A percentile compares a stretch with the other conserved stretches of the same genome.
Conservation (phyloP, 2,797 vertebrate species). For the Furcifer pardalis region DNA sequence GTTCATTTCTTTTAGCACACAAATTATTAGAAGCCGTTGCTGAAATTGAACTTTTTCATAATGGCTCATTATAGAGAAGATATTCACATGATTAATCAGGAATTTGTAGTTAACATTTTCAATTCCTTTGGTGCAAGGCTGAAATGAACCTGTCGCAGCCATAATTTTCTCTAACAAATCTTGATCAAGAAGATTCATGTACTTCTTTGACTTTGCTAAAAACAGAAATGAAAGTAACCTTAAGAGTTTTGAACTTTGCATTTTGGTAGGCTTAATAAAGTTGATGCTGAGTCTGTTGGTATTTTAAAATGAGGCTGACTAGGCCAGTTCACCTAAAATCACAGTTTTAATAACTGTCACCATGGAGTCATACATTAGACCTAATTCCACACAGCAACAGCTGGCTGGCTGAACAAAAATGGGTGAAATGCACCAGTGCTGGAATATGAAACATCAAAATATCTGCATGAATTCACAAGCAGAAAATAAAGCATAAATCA, state of each 20-base stretch:
- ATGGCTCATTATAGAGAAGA: conserved; percentile 11
- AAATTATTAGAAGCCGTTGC: conserved; percentile 4
- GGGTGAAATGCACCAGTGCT: background rate
- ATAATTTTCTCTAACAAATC: conserved; percentile 17
- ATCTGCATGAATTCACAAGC: background rate
- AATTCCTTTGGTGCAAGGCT: conserved; percentile 1
- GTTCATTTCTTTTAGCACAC: conserved; percentile 13
- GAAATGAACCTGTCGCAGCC: conserved; percentile 1
- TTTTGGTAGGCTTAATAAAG: conserved; percentile 11
- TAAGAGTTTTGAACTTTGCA: conserved; percentile 10
- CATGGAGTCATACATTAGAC: background rate
- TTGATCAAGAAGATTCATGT: conserved; percentile 12
- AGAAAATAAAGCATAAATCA: background rate
- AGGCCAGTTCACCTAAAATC: background rate
- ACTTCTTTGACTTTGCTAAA: background rate
- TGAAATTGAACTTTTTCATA: conserved; percentile 25
- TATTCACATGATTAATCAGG: conserved; percentile 30
- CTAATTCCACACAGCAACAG: background rate
- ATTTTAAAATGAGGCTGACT: background rate
- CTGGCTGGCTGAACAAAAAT: background rate
- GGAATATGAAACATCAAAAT: background rate
- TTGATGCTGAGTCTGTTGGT: too few species aligned
- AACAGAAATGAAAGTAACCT: conserved; percentile 1
- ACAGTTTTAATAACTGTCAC: background rate
- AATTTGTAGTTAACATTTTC: conserved; percentile 24